Percentiles rank a stretch among this genome's conserved stretches.
Evolutionary conservation across 2,888 invertebrate genomes (phyloP).

Genomic region (Synanthedon tipuliformis): DNA sequence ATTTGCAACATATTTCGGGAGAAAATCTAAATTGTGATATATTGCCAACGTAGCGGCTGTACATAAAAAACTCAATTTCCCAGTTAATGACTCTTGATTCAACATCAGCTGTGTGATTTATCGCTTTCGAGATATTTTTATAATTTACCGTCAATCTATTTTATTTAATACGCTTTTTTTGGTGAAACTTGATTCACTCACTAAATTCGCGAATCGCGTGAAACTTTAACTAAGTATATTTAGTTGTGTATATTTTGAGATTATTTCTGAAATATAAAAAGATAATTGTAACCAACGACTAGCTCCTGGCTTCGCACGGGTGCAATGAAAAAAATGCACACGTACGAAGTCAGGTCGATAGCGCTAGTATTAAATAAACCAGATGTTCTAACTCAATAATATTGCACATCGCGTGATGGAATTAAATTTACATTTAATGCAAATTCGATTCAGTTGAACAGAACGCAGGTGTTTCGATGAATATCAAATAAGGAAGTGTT

Average conservation of each 20-base stretch:
- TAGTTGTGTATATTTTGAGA: no score
- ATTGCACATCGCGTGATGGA: conserved; percentile 4
- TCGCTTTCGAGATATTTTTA: conserved; percentile 1
- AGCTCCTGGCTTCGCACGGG: no score
- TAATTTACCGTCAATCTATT: background rate
- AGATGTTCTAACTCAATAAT: conserved; percentile 1
- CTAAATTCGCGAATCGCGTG: background rate
- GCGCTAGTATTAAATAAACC: background rate
- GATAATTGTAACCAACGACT: no score
- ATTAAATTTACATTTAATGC: background rate
- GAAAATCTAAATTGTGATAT: background rate
- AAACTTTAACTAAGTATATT: no score
- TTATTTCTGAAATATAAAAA: no score
- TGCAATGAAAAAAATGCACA: no score
- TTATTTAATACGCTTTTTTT: background rate
- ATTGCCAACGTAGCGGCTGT: background rate
- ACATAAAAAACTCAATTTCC: background rate
- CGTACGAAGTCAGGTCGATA: no score
- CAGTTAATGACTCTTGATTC: conserved; percentile 3
- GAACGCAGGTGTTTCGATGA: background rate
- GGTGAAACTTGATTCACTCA: background rate
- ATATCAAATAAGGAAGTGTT: background rate
- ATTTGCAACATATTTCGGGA: no score
- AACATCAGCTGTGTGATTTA: conserved; percentile 6
- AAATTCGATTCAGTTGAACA: background rate